Base-by-base conservation (phyloP, 2,113 vertebrate species). In the Sinocyclocheilus maitianheensis region DNA sequence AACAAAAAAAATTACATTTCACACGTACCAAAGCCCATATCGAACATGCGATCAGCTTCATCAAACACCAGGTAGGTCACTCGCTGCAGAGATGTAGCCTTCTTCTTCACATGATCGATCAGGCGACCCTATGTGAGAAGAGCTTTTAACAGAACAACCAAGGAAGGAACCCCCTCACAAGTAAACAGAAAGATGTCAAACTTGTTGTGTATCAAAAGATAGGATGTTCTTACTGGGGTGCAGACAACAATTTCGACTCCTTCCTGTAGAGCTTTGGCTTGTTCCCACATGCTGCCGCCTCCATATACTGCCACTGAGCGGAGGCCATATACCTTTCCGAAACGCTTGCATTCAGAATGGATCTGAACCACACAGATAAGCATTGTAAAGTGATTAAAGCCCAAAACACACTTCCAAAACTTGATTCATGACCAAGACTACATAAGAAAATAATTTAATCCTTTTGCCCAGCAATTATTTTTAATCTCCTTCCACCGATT, bases 281-380 rank as follows among this genome's bases (percentile, higher is more conserved):
- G 98, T 88, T 99, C 98, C 98, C 98, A 99, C 98, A 99, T 99
- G 93, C 98, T 99, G 76, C 98, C 98, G 82, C 98, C 98, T 92
- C 98, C 98, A 8, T 99, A 99, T 9, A 99, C 98, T 0, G 98
- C 98, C 83, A 99, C 98, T 0, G 98, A 99, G 58, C 97, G 97
- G 92, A 99, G 92, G 26, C 98, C 98, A 77, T 99, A 99, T 0
- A 96, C 98, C 91, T 99, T 99, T 9, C 98, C 98, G 84, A 99
- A 99, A 81, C 98, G 97, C 90, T 99, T 99, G 88, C 98, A 99
- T 90, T 99, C 98, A 0, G 97, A 94, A 87, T 99, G 98, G 91
- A 99, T 99, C 98, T 96, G 85, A 86, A 20, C 62, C 53, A 88
- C 48, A 80, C 43, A 84, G 40, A 53, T 16, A 80, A 11, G 20